Percentiles rank a stretch among this genome's conserved stretches.
Evolutionary conservation across 2,113 vertebrate genomes (phyloP).

Genomic region (Podilymbus podiceps): DNA sequence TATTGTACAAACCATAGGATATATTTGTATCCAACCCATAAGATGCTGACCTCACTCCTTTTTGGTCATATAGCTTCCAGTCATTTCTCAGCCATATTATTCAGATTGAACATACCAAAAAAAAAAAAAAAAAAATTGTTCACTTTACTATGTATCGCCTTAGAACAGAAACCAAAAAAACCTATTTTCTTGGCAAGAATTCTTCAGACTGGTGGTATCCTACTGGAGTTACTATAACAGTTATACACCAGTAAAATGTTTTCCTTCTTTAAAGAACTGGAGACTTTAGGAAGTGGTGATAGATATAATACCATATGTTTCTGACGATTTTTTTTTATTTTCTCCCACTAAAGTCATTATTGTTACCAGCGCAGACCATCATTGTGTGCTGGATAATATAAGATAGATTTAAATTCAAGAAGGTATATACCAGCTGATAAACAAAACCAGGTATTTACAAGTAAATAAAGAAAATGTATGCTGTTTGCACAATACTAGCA

Average conservation of each 20-base stretch:
- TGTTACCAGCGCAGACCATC: neutral
- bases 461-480: neutral
- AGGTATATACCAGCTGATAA: neutral
- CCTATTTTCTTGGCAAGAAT: neutral
- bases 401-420: neutral
- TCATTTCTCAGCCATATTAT: neutral
- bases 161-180: rapidly evolving
- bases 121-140: neutral
- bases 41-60: neutral
- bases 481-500: neutral
- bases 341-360: neutral
- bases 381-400: neutral
- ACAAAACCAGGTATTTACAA: neutral
- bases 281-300: neutral
- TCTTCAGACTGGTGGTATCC: neutral
- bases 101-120: neutral
- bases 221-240: neutral
- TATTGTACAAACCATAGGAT: neutral
- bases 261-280: neutral
- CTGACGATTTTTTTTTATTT: neutral
- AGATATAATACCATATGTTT: neutral
- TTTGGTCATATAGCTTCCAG: neutral
- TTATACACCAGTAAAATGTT: neutral
- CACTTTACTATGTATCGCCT: neutral
- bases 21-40: neutral